phyloP scores from a whole-genome alignment of 1,140 invertebrate genomes.

The Meteorus sp. region DNA sequence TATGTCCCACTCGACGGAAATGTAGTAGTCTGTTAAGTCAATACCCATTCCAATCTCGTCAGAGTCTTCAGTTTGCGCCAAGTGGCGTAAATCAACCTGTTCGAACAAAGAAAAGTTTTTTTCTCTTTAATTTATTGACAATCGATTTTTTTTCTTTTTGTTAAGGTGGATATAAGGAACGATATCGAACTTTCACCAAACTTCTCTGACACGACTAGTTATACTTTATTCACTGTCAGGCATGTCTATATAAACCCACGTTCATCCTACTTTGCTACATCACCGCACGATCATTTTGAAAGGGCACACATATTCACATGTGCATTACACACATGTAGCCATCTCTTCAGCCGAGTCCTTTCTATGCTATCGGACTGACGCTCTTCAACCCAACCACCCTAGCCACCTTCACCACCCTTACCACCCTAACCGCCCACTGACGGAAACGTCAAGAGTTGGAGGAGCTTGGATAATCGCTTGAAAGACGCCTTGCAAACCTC shows the following conservation, averaged over 20 bases:
- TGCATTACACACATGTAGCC: too few species aligned
- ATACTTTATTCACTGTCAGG: too few species aligned
- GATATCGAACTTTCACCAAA: too few species aligned
- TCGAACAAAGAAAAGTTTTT: slow-evolving; percentile 30
- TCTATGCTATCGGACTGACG: too few species aligned
- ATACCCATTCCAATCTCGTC: slow-evolving; percentile 86
- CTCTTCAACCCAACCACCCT: background rate
- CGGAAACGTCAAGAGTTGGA: background rate
- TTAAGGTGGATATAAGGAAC: too few species aligned
- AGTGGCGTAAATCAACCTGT: slow-evolving; percentile 85
- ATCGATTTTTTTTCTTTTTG: too few species aligned
- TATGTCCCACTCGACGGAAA: slow-evolving; percentile 97
- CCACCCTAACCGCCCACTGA: too few species aligned
- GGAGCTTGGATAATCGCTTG: slow-evolving; percentile 2
- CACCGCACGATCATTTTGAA: too few species aligned
- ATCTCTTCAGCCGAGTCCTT: background rate
- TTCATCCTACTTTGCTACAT: too few species aligned
- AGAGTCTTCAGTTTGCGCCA: slow-evolving; percentile 78
- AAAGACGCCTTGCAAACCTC: slow-evolving; percentile 4
- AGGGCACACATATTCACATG: too few species aligned
- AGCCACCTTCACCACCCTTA: background rate
- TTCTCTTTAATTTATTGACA: slow-evolving; percentile 20
- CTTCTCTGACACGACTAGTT: too few species aligned
- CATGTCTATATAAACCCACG: too few species aligned
- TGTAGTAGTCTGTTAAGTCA: slow-evolving; percentile 92